phyloP scores from a whole-genome alignment of 2,888 invertebrate species.

The Alsophila aescularia region DNA sequence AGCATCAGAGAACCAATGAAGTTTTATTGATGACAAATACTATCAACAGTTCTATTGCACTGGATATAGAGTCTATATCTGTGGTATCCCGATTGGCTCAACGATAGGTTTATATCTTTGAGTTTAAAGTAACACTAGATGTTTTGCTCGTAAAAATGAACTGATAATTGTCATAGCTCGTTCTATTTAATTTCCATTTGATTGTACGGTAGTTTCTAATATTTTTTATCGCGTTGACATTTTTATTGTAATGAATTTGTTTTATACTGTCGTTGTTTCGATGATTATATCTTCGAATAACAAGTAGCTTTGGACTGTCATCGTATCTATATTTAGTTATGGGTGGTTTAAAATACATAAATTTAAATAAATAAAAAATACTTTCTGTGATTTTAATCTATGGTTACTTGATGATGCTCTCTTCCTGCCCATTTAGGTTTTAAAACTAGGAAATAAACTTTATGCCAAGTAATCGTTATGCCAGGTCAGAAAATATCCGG shows the following conservation, averaged over 20 bases:
- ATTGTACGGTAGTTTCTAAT: constrained; percentile 63
- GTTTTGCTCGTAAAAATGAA: constrained; percentile 75
- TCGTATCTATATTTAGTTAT: constrained; percentile 23
- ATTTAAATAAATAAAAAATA: constrained; percentile 8
- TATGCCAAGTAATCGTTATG: too few relatives aligned
- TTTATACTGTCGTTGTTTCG: constrained; percentile 48
- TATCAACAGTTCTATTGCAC: constrained; percentile 38
- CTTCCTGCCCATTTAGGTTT: background rate
- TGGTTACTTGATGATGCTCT: background rate
- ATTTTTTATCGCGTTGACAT: constrained; percentile 63
- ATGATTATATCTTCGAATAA: constrained; percentile 35
- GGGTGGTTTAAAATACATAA: constrained; percentile 13
- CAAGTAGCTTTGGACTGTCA: constrained; percentile 29
- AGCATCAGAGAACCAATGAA: constrained; percentile 53
- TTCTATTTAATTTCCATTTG: constrained; percentile 76
- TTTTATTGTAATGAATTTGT: constrained; percentile 80
- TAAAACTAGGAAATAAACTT: too few relatives aligned
- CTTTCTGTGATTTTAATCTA: constrained; percentile 10
- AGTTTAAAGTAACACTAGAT: constrained; percentile 61
- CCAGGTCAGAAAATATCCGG: too few relatives aligned
- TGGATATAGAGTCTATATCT: constrained; percentile 41
- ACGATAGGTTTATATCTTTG: constrained; percentile 30
- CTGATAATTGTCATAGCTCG: constrained; percentile 73
- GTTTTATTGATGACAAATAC: constrained; percentile 46
- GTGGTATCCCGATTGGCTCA: constrained; percentile 9